Base-by-base conservation (phyloP, 2,113 vertebrate species). In the Tilapia sparmanii region DNA sequence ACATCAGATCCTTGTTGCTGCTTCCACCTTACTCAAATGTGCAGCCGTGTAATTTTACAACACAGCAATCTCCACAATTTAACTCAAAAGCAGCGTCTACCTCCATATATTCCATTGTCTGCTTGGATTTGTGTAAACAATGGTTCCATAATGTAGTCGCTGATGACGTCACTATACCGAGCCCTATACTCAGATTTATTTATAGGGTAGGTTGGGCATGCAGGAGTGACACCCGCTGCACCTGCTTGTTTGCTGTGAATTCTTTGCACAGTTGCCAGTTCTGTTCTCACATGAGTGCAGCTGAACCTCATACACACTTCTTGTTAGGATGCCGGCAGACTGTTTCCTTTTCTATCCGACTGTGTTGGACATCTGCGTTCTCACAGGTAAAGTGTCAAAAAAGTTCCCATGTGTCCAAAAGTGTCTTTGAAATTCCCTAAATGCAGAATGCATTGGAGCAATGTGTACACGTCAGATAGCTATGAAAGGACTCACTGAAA, bases 1-100 rank as follows among this genome's bases (percentile, higher is more conserved):
- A 42, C 12, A 6, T 71, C 0, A 3, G 5, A 24, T 26, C 4
- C 13, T 10, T 73, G 8, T 73, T 73, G 38, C n/a, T 42, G 0
- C 66, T 71, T 42, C n/a, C 38, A 24, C n/a, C 38, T 6, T 24
- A 16, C 2, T 71, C n/a, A 71, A 42, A 42, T 24, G 38, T 73
- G 8, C 40, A 47, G 15, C 7, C 47, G 22, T 45, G 63, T 40
- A 5, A 68, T 68, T 24, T 71, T 71, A 24, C 66, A 71, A 16
- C n/a, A 26, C 13, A 7, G 38, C 38, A 35, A 35, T 66, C 18
- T 35, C 10, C 31, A 66, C 61, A 66, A 66, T 66, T 63, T 66
- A n/a, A n/a, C 10, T 19, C 1, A 24, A 73, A 73, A 45, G 22
- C 22, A 10, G 12, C 4, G 1, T 42, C n/a, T 73, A 45, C 40